Evolutionary conservation across 2,888 invertebrate species (phyloP).

Genomic region (Clostera curtula): DNA sequence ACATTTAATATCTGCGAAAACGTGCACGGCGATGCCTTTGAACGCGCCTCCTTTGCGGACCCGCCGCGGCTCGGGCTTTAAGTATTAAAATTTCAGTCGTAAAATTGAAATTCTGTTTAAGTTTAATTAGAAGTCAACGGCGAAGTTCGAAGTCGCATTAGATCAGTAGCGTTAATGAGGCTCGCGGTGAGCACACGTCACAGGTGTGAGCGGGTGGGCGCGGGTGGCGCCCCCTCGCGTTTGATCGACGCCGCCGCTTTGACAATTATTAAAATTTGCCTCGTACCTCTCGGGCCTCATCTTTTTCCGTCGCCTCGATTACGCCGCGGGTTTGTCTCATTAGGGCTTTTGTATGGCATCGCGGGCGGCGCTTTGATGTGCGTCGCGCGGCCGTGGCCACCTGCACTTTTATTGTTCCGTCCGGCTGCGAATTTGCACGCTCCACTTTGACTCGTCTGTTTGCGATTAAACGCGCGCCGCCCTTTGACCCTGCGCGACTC

Average conservation of each 20-base stretch:
- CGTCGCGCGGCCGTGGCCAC: constrained; percentile 54
- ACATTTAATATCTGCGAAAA: constrained; percentile 76
- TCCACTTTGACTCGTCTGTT: constrained; percentile 65
- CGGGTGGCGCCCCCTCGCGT: constrained; percentile 46
- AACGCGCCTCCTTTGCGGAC: constrained; percentile 63
- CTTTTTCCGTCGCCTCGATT: constrained; percentile 75
- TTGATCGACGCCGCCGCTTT: constrained; percentile 76
- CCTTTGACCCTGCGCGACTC: constrained; percentile 45
- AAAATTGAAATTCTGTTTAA: constrained; percentile 71
- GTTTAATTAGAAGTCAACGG: constrained; percentile 68
- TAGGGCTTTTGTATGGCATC: constrained; percentile 74
- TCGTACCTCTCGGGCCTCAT: constrained; percentile 73
- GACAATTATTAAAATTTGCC: constrained; percentile 77
- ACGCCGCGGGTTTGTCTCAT: constrained; percentile 75
- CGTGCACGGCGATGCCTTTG: constrained; percentile 71
- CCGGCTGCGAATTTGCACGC: constrained; percentile 66
- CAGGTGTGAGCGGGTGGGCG: constrained; percentile 41
- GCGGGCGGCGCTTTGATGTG: constrained; percentile 67
- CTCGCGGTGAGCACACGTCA: constrained; percentile 67
- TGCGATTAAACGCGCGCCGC: constrained; percentile 54
- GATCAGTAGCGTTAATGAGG: constrained; percentile 72
- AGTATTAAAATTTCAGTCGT: constrained; percentile 69
- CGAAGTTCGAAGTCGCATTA: constrained; percentile 67
- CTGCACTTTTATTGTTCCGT: constrained; percentile 71
- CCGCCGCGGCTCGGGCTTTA: constrained; percentile 60